Conservation (phyloP, 2,888 invertebrate species). For the Seladonia tumulorum region DNA sequence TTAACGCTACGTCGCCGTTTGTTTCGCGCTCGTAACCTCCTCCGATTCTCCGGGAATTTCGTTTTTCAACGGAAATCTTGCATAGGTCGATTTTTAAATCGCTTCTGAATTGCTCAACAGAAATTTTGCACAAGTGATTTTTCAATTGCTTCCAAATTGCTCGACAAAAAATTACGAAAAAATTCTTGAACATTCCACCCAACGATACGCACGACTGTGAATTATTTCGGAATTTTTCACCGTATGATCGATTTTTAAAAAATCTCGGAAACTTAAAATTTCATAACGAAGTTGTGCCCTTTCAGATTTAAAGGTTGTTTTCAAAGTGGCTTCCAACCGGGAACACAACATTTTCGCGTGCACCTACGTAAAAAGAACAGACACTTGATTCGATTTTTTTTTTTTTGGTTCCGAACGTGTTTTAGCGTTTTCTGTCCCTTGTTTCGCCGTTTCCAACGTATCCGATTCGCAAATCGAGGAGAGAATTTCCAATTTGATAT, state of each 20-base stretch:
- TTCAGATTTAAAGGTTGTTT: too few relatives aligned
- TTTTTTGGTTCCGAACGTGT: too few relatives aligned
- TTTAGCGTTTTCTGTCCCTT: not conserved
- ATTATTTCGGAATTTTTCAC: not conserved
- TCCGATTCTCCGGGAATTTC: not conserved
- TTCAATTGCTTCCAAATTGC: not conserved
- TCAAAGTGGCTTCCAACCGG: too few relatives aligned
- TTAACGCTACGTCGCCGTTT: not conserved
- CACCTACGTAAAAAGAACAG: not conserved
- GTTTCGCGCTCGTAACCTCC: not conserved
- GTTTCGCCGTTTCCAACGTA: not conserved
- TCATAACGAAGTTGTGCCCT: too few relatives aligned
- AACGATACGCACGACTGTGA: not conserved
- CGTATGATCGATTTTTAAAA: too few relatives aligned
- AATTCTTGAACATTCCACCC: not conserved
- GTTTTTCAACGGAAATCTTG: too few relatives aligned
- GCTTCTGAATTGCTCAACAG: too few relatives aligned
- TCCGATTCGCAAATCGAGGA: not conserved
- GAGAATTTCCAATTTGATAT: constrained; percentile 14
- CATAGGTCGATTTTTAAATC: too few relatives aligned
- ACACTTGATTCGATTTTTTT: not conserved
- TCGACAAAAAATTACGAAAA: not conserved
- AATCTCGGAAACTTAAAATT: not conserved
- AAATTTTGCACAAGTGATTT: not conserved
- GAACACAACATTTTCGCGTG: too few relatives aligned